Base-by-base conservation (phyloP, 1,140 invertebrate genomes). In the Thaumatotibia leucotreta region DNA sequence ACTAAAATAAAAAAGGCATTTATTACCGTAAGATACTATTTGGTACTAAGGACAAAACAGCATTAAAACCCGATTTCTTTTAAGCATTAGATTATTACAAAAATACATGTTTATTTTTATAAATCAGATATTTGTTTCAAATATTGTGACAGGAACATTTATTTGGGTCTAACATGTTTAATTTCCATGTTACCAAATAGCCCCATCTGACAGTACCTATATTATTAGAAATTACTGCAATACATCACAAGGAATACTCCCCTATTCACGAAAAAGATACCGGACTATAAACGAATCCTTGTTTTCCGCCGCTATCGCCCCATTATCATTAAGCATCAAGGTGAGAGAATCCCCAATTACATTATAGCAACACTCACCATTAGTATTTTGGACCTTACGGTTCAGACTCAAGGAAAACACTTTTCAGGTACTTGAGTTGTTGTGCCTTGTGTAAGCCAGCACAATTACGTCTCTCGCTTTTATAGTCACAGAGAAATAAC, bases 301-400 rank as follows among this genome's bases (percentile, higher is more conserved):
- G 24, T 58, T 31, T 27, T 31, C 14, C 52, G 24, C 9, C n/a
- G 24, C 23, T 58, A 58, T 58, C 52, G 23, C 4, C 24, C 52
- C 52, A 58, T 58, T 58, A 58, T 58, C 52, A 58, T 58, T 27
- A 52, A 52, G 23, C 23, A 52, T 52, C 27, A 58, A 58, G 52
- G 52, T 58, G 52, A 58, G 50, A 50, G 50, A 54, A 58, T 27
- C 24, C 23, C 17, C 52, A 58, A 45, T 58, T 58, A 58, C 23
- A 58, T 58, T 58, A 31, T 58, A 4, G 50, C 20, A 58, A n/a
- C 52, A 52, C 22, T 52, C n/a, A 4, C 52, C 24, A 29, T 14
- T 24, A 31, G 27, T 27, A 58, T 14, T 58, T 27, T 58, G 52
- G n/a, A 8, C 24, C 52, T 31, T 58, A 58, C n/a, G 52, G 52